Conservation (phyloP, 2,113 vertebrate species). For the Grallaria varia region DNA sequence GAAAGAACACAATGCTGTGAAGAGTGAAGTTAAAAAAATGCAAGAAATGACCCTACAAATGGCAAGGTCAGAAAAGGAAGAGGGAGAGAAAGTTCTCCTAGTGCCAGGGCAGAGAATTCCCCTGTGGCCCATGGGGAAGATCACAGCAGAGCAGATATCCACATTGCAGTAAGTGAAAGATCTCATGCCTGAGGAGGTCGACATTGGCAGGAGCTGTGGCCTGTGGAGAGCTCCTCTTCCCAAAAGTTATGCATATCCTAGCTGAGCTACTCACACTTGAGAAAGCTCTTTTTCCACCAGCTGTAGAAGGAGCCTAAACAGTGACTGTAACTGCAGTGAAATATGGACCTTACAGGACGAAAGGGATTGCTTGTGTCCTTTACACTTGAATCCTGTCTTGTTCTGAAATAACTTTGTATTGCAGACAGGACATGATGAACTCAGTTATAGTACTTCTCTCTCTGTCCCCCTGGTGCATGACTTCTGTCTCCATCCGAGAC, state of each 20-base stretch:
- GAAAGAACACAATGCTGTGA: background rate
- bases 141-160: accelerated
- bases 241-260: background rate
- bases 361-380: background rate
- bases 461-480: background rate
- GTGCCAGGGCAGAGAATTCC: background rate
- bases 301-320: background rate
- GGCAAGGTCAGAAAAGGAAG: background rate
- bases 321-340: background rate
- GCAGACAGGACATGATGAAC: background rate
- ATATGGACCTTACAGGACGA: background rate
- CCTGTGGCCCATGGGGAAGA: accelerated
- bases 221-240: background rate
- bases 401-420: background rate
- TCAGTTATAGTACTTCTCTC: background rate
- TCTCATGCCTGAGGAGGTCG: background rate
- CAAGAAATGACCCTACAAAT: background rate
- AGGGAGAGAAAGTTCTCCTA: background rate
- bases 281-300: background rate
- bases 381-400: background rate
- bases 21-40: background rate
- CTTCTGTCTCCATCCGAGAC: background rate
- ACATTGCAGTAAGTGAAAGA: background rate
- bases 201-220: background rate
- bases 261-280: background rate